Evolutionary conservation across 2,888 invertebrate species (phyloP), one percentile per base, ranked within the genome.

Genomic region (Dusona sp.): DNA sequence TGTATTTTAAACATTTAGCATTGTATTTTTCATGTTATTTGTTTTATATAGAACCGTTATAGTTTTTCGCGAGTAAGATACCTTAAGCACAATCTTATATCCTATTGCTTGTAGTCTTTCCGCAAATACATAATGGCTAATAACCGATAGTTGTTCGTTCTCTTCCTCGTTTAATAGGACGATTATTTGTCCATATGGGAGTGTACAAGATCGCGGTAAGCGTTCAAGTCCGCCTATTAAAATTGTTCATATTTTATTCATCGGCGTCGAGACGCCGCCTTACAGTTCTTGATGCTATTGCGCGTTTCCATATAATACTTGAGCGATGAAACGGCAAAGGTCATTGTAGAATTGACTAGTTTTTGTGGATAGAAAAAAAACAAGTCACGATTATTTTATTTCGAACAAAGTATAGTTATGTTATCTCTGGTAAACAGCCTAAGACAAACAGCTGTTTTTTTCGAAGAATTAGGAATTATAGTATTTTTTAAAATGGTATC

Each of bases 141-240:
- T 45, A 83, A 36, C 72, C 42, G 57, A 83, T 61, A 74, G 38
- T 45, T 65, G 13, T 61, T 25, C 16, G 57, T 67, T 67, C 57
- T 79, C 74, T 73, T 79, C 73, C 57, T 74, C 33, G 48, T 84
- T 68, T 33, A 67, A 36, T 48, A 42, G 29, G 45, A 45, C 19
- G 36, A 67, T 42, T n/a, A 9, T n/a, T 45, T 19, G 45, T 33
- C 36, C 25, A 25, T 57, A 29, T 38, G 42, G 65, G 83, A 68
- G 42, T 61, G 61, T 29, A 7, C 16, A 61, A 61, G 16, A 61
- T 16, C 16, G 29, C 29, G 29, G 25, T 54, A 51, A 61, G 79
- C 74, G 70, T 9, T 48, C 7, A 70, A 61, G 61, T 61, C 29
- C 70, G 38, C 11, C 48, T 29, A 48, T 70, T 68, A 68, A 42